These are phyloP conservation scores for Oegoconia quadripuncta DNA, from an alignment of 2,888 invertebrate species.

Conservation along the genomic window DNA sequence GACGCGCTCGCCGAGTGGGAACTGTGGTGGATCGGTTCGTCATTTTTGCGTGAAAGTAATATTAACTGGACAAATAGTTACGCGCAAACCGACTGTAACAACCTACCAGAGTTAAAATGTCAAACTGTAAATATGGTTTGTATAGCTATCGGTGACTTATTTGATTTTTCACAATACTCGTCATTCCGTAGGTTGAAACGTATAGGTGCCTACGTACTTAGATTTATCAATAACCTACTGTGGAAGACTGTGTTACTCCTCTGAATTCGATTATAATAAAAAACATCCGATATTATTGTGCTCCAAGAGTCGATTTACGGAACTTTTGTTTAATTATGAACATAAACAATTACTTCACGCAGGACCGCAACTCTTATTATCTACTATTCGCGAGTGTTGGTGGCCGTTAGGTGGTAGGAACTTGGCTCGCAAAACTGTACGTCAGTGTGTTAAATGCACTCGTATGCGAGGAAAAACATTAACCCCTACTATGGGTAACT, in stretches of 20 bases:
- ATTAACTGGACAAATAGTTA: slow-evolving; percentile 1
- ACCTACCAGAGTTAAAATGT: slow-evolving; percentile 7
- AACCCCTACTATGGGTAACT: slow-evolving; percentile 10
- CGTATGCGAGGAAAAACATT: slow-evolving; percentile 5
- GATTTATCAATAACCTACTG: slow-evolving; percentile 16
- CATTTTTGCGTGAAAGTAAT: slow-evolving; percentile 14
- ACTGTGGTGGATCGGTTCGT: slow-evolving; percentile 25
- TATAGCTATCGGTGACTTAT: slow-evolving; percentile 1
- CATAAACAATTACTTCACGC: slow-evolving; percentile 8
- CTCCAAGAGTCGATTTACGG: slow-evolving; percentile 2
- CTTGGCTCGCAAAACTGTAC: slow-evolving; percentile 5
- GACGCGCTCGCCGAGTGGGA: slow-evolving; percentile 10
- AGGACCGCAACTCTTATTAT: background rate
- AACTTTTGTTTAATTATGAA: slow-evolving; percentile 3
- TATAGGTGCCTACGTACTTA: slow-evolving; percentile 14
- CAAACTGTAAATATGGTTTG: too few species aligned
- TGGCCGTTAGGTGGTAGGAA: slow-evolving; percentile 12
- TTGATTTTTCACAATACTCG: slow-evolving; percentile 13
- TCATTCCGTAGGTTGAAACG: slow-evolving; percentile 12
- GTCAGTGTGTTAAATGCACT: slow-evolving; percentile 6
- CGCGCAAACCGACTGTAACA: slow-evolving; percentile 1
- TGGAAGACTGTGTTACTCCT: too few species aligned
- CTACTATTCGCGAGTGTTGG: background rate
- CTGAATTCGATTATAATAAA: slow-evolving; percentile 5
- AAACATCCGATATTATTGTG: slow-evolving; percentile 5